Evolutionary conservation across 2,797 vertebrate species (phyloP), one percentile per base, ranked within the genome.

Genomic region (Rhynchotus rufescens): DNA sequence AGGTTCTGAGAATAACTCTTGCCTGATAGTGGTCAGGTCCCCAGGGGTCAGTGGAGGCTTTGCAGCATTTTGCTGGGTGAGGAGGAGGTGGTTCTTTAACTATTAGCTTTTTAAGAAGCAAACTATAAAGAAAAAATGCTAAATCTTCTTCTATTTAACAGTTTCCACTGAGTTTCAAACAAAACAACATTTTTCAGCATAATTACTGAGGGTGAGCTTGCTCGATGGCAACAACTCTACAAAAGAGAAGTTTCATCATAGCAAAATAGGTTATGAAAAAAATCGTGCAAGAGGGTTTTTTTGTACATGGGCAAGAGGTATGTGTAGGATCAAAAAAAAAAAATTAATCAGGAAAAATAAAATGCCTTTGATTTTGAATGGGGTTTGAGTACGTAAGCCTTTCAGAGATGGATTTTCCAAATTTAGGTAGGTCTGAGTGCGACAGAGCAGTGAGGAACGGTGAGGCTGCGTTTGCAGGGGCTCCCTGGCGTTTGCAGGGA

Each of bases 381-480:
- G 51, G 26, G 80, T 89, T 94, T 92, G 68, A 38, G 78, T 38
- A 73, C 66, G 4, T 51, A 91, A 59, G 45, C 75, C 12, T 65
- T 62, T 84, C 74, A 71, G 56, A 60, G 51, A 45, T 26, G 88
- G 44, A 54, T 90, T 83, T 71, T 93, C 56, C 73, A 84, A 78
- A 44, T 72, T 88, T 90, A 75, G 78, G 69, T 42, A 68, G 80
- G 81, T 47, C 20, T 10, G 20, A 22, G 45, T 47, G 45, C 22
- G 11, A 22, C 20, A 22, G 45, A 21, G 45, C 45, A 47, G 45
- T 10, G 20, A 57, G 67, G 36, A 92, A 66, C 2, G 47, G 47
- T 17, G 56, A 69, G n/a, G 64, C 84, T 72, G 56, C 10, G 47
- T 38, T 75, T 32, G 69, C 78, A 89, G 84, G 30, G 40, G 21